phyloP scores from a whole-genome alignment of 2,888 invertebrate genomes.

The Aradus depressus region DNA sequence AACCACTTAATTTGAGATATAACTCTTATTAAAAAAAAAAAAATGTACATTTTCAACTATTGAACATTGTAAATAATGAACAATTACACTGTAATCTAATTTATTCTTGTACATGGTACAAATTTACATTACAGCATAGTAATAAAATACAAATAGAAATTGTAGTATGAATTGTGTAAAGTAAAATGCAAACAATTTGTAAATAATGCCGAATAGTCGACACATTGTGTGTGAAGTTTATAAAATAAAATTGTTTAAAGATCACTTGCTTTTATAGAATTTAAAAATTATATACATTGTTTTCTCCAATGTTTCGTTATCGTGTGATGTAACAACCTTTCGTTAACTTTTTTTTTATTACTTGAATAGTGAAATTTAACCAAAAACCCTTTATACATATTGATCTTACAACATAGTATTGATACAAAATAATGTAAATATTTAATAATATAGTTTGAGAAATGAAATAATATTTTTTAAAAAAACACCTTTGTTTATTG shows the following conservation, averaged over 20 bases:
- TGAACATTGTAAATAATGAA: conserved; percentile 14
- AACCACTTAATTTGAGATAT: conserved; percentile 11
- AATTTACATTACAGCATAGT: conserved; percentile 15
- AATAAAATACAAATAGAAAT: conserved; percentile 10
- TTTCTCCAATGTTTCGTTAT: conserved; percentile 16
- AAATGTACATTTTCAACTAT: conserved; percentile 15
- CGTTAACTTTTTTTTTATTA: conserved; percentile 8
- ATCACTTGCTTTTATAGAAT: conserved; percentile 17
- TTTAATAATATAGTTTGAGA: conserved; percentile 9
- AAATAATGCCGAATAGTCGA: conserved; percentile 18
- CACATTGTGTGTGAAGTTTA: conserved; percentile 15
- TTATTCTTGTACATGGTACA: conserved; percentile 16
- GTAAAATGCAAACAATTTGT: conserved; percentile 12
- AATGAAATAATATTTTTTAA: conserved; percentile 10
- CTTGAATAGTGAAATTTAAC: conserved; percentile 4
- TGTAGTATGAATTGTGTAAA: conserved; percentile 14
- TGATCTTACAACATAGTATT: conserved; percentile 1
- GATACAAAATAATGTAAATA: conserved; percentile 8
- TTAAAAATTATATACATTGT: conserved; percentile 15
- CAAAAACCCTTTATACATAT: conserved; percentile 9
- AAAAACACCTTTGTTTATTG: conserved; percentile 11
- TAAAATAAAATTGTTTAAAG: conserved; percentile 10
- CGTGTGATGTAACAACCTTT: conserved; percentile 14
- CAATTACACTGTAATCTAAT: conserved; percentile 12
- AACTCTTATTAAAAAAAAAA: conserved; percentile 8